Evolutionary conservation across 2,113 vertebrate genomes (phyloP), one percentile per base, ranked within the genome.

Genomic region (Ageneiosus marmoratus): DNA sequence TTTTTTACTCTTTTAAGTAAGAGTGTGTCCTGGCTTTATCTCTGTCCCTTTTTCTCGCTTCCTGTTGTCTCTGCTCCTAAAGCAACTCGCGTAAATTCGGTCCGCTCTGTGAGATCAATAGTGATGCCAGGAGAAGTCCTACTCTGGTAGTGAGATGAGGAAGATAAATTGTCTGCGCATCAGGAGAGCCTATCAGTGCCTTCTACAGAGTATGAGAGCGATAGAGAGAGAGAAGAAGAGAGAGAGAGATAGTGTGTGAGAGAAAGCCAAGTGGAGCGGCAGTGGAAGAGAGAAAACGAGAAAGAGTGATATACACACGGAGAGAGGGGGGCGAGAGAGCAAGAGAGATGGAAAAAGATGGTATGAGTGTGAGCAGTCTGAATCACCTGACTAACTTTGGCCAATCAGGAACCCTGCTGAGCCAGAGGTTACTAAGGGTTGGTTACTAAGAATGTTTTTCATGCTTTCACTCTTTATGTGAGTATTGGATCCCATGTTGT

Each of bases 161-260:
- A 95, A 95, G 95, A 96, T 95, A 93, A 94, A 96, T 92, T 93
- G 95, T 90, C 96, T 96, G 95, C 95, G 96, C 95, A 95, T 94
- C 95, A 94, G 92, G 91, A 94, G 94, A 96, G 95, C 96, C 96
- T 97, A 97, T 97, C 96, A 95, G 94, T 95, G 95, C 92, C 94
- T 95, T 90, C 92, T 92, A 87, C 87, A 90, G 84, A 89, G 79
- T 56, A 90, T 89, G 92, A 91, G 92, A 90, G 93, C 84, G 89
- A 91, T 91, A 88, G 90, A 91, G 90, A 89, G 89, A 88, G 89
- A 91, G 86, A 91, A 90, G 87, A 53, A 74, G 83, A 76, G 80
- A 72, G 86, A 78, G 83, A 46, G 67, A 53, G 48, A 51, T 79
- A 32, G 56, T n/a, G 87, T 44, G 37, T 60, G 81, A 70, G 65